Percentiles rank a stretch among this genome's conserved stretches.
phyloP scores from a whole-genome alignment of 2,888 invertebrate species.

The Limenitis camilla region DNA sequence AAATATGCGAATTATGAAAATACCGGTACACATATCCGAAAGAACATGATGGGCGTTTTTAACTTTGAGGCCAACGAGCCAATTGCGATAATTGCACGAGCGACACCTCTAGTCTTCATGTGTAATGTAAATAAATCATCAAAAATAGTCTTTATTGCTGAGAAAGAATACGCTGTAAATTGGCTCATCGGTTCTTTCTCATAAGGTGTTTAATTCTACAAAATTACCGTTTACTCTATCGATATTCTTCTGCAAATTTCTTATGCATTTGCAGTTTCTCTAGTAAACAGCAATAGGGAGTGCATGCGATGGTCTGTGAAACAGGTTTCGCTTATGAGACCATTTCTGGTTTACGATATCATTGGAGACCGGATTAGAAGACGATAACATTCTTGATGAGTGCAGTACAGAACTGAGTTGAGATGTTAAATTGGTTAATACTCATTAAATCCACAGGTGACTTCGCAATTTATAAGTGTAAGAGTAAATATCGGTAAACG shows the following conservation, averaged over 20 bases:
- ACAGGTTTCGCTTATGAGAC: constrained; percentile 64
- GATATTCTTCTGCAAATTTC: constrained; percentile 26
- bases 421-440: constrained; percentile 56
- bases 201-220: constrained; percentile 11
- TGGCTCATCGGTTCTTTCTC: constrained; percentile 29
- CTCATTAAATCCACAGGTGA: constrained; percentile 53
- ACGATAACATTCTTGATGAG: constrained; percentile 65
- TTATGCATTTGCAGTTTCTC: constrained; percentile 51
- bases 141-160: constrained; percentile 37
- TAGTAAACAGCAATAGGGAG: constrained; percentile 47
- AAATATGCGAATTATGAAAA: constrained; percentile 17
- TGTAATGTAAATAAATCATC: constrained; percentile 46
- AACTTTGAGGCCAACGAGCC: constrained; percentile 63
- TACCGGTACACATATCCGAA: constrained; percentile 29
- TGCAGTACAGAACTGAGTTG: constrained; percentile 60
- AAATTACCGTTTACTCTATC: neutral
- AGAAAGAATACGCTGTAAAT: constrained; percentile 32
- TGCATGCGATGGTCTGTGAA: constrained; percentile 57
- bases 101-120: constrained; percentile 67
- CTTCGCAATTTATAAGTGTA: constrained; percentile 39
- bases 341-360: constrained; percentile 70
- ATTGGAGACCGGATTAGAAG: constrained; percentile 66
- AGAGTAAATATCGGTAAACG: constrained; percentile 37
- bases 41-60: constrained; percentile 64
- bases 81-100: constrained; percentile 71